A percentile compares a stretch with the other conserved stretches of the same genome.
These are phyloP conservation scores for Oriolus oriolus DNA, from an alignment of 2,113 vertebrate species.

Conservation along the genomic window DNA sequence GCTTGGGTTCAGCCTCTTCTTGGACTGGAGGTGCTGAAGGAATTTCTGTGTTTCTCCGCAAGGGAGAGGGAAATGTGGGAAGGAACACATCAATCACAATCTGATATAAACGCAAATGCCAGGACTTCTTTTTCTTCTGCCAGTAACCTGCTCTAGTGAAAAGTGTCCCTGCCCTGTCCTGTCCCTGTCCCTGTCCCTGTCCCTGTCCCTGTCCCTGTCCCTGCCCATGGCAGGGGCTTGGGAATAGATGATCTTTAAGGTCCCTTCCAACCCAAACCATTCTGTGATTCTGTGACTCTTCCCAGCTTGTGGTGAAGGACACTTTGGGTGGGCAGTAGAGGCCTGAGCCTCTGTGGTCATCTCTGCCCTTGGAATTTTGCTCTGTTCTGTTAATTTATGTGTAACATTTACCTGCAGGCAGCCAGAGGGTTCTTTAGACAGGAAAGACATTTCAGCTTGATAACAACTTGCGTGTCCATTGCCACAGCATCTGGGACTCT, in stretches of 20 bases:
- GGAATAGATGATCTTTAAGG: not conserved
- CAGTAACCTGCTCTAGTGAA: not conserved
- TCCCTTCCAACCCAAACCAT: not conserved
- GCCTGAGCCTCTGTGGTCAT: not conserved
- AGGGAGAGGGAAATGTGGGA: not conserved
- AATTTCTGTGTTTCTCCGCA: not conserved
- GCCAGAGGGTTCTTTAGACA: not conserved
- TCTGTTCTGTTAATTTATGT: not conserved
- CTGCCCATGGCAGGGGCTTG: not conserved
- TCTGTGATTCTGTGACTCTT: not conserved
- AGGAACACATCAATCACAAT: not conserved
- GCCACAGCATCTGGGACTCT: not conserved
- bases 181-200: not conserved
- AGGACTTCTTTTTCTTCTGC: not conserved
- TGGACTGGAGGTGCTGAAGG: not conserved
- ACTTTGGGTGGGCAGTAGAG: not conserved
- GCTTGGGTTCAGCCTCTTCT: not conserved
- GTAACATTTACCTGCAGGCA: not conserved
- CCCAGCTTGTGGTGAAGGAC: not conserved
- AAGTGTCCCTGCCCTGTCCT: not conserved
- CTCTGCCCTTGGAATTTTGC: not conserved
- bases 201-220: not conserved
- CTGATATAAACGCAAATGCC: not conserved
- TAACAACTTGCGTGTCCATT: not conserved
- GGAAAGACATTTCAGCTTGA: not conserved